phyloP scores from a whole-genome alignment of 2,888 invertebrate species.

The Mesoligia furuncula region DNA sequence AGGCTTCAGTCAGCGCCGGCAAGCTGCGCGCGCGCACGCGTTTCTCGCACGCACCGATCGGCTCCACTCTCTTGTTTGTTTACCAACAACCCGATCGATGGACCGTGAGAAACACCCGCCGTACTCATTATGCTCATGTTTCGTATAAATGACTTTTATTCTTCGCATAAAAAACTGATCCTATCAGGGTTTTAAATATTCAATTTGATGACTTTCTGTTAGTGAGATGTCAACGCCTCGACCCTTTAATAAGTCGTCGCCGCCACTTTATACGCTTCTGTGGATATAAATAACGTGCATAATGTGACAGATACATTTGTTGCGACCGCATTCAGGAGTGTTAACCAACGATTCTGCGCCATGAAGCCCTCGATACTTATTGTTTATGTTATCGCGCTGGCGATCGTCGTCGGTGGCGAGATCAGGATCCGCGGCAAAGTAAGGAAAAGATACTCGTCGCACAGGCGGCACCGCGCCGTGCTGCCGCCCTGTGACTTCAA shows the following conservation, averaged over 20 bases:
- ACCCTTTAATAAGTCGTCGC: conserved; percentile 82
- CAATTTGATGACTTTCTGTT: conserved; percentile 81
- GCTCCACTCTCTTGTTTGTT: conserved; percentile 77
- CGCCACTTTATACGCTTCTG: conserved; percentile 81
- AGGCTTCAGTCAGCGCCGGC: conserved; percentile 87
- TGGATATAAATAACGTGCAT: conserved; percentile 85
- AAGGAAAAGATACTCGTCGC: conserved; percentile 83
- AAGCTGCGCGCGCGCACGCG: conserved; percentile 88
- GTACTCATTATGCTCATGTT: conserved; percentile 67
- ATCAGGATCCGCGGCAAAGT: conserved; percentile 88
- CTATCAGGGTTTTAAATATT: conserved; percentile 77
- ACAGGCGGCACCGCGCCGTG: conserved; percentile 84
- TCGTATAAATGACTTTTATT: conserved; percentile 67
- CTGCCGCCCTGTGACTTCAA: conserved; percentile 88
- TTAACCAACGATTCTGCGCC: conserved; percentile 79
- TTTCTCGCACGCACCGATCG: conserved; percentile 69
- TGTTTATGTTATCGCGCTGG: conserved; percentile 85
- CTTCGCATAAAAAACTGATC: conserved; percentile 71
- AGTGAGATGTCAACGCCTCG: conserved; percentile 86
- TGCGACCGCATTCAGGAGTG: conserved; percentile 80
- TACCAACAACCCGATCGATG: conserved; percentile 78
- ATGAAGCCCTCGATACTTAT: conserved; percentile 86
- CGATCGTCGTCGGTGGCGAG: conserved; percentile 85
- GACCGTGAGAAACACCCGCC: conserved; percentile 72
- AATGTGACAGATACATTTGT: conserved; percentile 89